A percentile compares a stretch with the other conserved stretches of the same genome.
Evolutionary conservation across 2,888 invertebrate genomes (phyloP).

Genomic region (Sphinx pinastri): DNA sequence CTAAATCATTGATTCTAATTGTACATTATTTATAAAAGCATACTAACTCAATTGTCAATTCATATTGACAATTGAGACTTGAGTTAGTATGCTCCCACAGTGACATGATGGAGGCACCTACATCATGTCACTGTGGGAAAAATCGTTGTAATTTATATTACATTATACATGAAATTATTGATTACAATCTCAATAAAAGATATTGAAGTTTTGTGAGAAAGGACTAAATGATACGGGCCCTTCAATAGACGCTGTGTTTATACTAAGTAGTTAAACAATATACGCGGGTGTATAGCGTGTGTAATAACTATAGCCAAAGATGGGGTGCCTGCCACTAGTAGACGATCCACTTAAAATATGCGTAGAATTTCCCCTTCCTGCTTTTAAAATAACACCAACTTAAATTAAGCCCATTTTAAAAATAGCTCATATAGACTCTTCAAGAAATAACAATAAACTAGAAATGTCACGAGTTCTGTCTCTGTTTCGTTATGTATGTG

Average conservation of each 20-base stretch:
- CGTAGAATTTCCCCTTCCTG: conserved; percentile 73
- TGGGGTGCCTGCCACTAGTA: conserved; percentile 48
- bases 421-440: conserved; percentile 67
- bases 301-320: conserved; percentile 36
- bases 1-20: too few species aligned
- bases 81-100: too few species aligned
- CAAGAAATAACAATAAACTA: conserved; percentile 73
- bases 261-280: conserved; percentile 4
- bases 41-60: too few species aligned
- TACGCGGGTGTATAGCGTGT: conserved; percentile 9
- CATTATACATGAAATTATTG: background rate
- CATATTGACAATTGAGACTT: too few species aligned
- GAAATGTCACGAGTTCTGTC: conserved; percentile 65
- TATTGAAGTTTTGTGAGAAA: background rate
- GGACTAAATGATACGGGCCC: conserved; percentile 28
- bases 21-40: too few species aligned
- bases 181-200: background rate
- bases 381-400: conserved; percentile 72
- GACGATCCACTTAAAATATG: conserved; percentile 64
- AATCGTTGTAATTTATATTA: too few species aligned
- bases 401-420: conserved; percentile 68
- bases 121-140: too few species aligned
- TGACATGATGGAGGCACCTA: too few species aligned
- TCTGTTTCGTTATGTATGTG: conserved; percentile 48
- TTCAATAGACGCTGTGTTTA: conserved; percentile 5